Base-by-base conservation (phyloP, 2,797 vertebrate species). In the Rhyacichthys aspro region DNA sequence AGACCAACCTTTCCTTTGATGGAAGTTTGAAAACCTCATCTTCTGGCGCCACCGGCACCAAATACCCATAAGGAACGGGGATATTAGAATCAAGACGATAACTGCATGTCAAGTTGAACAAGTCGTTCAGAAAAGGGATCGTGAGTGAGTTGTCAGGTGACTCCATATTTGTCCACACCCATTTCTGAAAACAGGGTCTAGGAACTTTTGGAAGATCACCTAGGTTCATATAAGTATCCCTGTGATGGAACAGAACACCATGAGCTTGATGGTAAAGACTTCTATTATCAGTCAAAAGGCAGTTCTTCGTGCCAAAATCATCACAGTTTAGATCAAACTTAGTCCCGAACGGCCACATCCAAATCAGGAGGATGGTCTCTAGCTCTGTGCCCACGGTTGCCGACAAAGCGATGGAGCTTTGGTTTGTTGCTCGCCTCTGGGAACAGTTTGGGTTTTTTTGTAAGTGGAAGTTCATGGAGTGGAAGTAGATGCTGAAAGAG, bases 81-180 rank as follows among this genome's bases (percentile, higher is more conserved):
- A 85, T 18, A 14, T 55, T 50, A 1, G 83, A 75, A 61, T 81
- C 77, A 0, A 3, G 28, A 1, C 73, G 69, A 58, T 81, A 85
- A 44, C 2, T 79, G 33, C 65, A 48, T 1, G 82, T 85, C 36
- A 83, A 39, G 23, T 87, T 87, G 23, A 83, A 77, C 1, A 66
- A 2, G 1, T 62, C 0, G 0, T 78, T 52, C 5, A 74, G 2
- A 5, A 0, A 0, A 5, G 44, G 7, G 0, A 11, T 1, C n/a
- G 0, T 2, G 3, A 0, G 0, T 8, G 55, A 32, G 55, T 77
- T 15, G 1, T 1, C 32, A 3, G 84, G 80, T 14, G 85, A 78
- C 66, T 85, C 82, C 76, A 71, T 70, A 28, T 82, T 82, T 1
- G 8, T 55, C 82, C 81, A 86, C 14, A 86, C 54, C 84, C 79